Evolutionary conservation across 2,797 vertebrate species (phyloP).

Genomic region (Dryobates pubescens): DNA sequence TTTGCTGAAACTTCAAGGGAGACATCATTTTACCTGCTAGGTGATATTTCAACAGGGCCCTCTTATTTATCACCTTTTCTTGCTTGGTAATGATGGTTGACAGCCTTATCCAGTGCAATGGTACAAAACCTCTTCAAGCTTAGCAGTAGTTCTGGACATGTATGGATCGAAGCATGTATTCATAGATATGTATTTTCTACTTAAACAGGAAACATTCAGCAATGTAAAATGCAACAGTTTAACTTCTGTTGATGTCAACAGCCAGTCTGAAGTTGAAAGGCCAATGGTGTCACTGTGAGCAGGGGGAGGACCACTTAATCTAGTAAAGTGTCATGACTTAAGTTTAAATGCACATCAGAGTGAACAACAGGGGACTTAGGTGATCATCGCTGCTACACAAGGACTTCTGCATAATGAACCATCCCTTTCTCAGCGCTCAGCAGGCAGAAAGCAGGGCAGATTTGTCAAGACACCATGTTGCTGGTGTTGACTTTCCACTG

Average conservation of each 20-base stretch:
- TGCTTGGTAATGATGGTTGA: neutral
- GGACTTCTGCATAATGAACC: constrained; percentile 25
- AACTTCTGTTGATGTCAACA: neutral
- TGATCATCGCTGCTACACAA: neutral
- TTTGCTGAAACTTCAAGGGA: constrained; percentile 11
- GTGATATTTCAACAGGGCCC: constrained; percentile 37
- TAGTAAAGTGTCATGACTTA: neutral
- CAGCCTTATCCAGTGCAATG: neutral
- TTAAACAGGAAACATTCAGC: neutral
- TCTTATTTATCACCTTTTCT: constrained; percentile 3
- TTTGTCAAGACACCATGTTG: neutral
- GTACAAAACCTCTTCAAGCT: neutral
- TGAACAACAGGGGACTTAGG: constrained; percentile 17
- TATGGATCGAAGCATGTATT: neutral
- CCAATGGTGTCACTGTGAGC: neutral
- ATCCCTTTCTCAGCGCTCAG: neutral
- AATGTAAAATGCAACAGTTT: neutral
- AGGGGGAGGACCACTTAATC: neutral
- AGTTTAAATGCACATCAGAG: constrained; percentile 41
- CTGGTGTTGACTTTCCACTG: constrained; percentile 25
- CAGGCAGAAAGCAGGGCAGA: neutral
- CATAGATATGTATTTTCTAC: neutral
- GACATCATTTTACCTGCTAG: constrained; percentile 47
- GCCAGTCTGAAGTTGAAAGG: neutral
- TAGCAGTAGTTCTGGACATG: neutral